Conservation (phyloP, 2,888 invertebrate genomes). For the Hoplodrina blanda region DNA sequence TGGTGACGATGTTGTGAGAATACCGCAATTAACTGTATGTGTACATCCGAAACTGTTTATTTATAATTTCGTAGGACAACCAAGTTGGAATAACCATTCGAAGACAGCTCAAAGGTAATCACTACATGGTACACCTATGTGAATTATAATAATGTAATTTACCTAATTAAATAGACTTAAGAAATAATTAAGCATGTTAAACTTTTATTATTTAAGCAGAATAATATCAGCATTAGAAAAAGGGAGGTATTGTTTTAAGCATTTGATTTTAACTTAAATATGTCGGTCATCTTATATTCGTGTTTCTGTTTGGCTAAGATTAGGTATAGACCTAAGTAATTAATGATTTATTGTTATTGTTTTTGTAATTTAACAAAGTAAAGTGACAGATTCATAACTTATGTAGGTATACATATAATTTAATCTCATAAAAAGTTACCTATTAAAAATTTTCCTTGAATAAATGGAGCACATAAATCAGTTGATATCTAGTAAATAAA, state of each 20-base stretch:
- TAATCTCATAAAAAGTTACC: not conserved
- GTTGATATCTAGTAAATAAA: not conserved
- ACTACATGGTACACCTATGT: too few species aligned
- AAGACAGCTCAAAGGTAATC: too few species aligned
- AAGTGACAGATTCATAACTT: not conserved
- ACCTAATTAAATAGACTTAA: too few species aligned
- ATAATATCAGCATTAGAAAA: too few species aligned
- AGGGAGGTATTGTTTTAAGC: too few species aligned
- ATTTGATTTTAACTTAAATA: not conserved
- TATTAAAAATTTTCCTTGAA: not conserved
- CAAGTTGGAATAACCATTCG: too few species aligned
- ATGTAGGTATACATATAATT: not conserved
- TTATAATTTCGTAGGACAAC: too few species aligned
- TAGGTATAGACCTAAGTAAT: not conserved
- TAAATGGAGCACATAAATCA: constrained; percentile 1
- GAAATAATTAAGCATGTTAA: too few species aligned
- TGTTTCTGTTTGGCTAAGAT: not conserved
- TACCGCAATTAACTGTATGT: not conserved
- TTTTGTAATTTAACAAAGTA: not conserved
- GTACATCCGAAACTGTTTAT: too few species aligned
- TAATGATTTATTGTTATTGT: not conserved
- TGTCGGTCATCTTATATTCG: not conserved
- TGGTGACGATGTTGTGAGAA: not conserved
- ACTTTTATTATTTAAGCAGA: too few species aligned
- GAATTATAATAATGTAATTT: too few species aligned